phyloP scores from a whole-genome alignment of 2,888 invertebrate genomes.

The Melinaea marsaeus region DNA sequence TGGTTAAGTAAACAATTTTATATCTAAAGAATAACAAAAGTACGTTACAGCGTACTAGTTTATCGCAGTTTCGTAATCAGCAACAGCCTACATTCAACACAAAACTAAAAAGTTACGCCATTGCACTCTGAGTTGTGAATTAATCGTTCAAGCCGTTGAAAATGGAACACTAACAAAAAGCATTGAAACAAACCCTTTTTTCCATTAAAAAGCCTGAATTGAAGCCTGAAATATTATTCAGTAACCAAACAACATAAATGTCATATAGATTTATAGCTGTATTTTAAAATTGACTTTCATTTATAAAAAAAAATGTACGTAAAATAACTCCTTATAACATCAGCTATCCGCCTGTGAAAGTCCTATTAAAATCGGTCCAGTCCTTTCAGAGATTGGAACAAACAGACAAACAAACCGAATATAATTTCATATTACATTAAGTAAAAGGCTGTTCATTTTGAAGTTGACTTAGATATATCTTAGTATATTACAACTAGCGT shows the following conservation, averaged over 20 bases:
- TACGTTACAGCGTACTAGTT: background rate
- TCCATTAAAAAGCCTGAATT: background rate
- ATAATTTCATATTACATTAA: too few relatives aligned
- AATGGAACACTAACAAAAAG: constrained; percentile 4
- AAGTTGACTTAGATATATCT: background rate
- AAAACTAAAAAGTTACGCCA: constrained; percentile 2
- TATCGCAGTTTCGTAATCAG: background rate
- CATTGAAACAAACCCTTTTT: constrained; percentile 4
- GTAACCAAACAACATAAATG: background rate
- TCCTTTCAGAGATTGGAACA: too few relatives aligned
- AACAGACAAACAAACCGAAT: too few relatives aligned
- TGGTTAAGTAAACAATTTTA: background rate
- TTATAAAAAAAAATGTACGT: background rate
- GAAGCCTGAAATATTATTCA: background rate
- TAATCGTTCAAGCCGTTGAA: constrained; percentile 7
- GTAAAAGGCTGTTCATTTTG: background rate
- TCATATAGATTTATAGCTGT: background rate
- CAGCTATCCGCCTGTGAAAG: too few relatives aligned
- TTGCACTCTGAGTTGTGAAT: constrained; percentile 6
- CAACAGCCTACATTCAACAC: constrained; percentile 1
- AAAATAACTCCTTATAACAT: too few relatives aligned
- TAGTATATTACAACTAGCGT: background rate
- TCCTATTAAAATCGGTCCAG: too few relatives aligned
- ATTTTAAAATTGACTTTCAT: background rate
- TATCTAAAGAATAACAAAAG: background rate